Base-by-base conservation (phyloP, 2,888 invertebrate species). In the Archips crataeganus region DNA sequence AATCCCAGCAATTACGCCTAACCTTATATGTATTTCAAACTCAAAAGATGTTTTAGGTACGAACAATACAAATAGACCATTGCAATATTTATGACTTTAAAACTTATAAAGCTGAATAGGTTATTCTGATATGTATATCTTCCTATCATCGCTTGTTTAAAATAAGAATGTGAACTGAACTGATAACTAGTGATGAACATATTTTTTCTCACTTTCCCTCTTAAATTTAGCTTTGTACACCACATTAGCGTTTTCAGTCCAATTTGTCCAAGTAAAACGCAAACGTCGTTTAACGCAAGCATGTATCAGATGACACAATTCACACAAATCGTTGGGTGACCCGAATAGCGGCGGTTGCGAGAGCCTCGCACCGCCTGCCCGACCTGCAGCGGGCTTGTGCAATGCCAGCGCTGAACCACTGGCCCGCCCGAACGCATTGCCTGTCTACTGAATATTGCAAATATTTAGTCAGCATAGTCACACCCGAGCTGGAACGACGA, bases 321-420 rank as follows among this genome's bases (percentile, higher is more conserved):
- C 92, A 91, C 93, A 93, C 93, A 93, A 94, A 93, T 93, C 90
- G 91, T 86, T 90, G 87, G 83, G 85, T 92, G 93, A 94, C 93
- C 94, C 89, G 90, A 93, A 93, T 94, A 92, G 89, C 88, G 81
- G 81, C 80, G 88, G 89, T 92, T 93, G 93, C 92, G 92, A 90
- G 91, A 93, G 87, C 84, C 88, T 86, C 87, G 88, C 85, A 85
- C 87, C 88, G 89, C 87, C 86, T 82, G 87, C 83, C 84, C 91
- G 90, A 89, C 89, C 90, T 86, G 91, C 85, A 82, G 82, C 85
- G 84, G 88, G 90, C 89, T 94, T 94, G 93, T 94, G 93, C 88
- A 94, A 93, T 90, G 89, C 89, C 89, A 88, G 84, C 79, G 81
- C 80, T 78, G 79, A 79, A 80, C 79, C 80, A 80, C 79, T 78